These are phyloP conservation scores for Zaprionus nigranus DNA, from an alignment of 1,140 invertebrate species.

Conservation along the genomic window DNA sequence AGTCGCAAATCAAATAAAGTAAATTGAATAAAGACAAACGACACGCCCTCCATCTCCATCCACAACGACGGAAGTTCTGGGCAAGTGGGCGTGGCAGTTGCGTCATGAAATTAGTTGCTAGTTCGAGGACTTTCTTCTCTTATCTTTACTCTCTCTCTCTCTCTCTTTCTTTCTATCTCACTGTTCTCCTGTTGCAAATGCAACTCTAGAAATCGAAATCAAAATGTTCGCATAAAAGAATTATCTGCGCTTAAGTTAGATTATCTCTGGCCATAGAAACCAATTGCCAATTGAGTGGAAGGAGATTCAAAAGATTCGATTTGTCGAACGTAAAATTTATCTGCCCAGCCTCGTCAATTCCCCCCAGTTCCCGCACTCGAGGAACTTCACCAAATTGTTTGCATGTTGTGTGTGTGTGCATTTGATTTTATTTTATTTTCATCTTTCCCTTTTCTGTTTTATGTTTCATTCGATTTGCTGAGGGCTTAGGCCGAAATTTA, in stretches of 20 bases:
- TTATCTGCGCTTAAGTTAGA: constrained; percentile 81
- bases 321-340: constrained; percentile 68
- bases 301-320: constrained; percentile 66
- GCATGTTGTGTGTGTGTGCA: constrained; percentile 21
- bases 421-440: constrained; percentile 46
- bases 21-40: constrained; percentile 81
- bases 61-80: constrained; percentile 18
- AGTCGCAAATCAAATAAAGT: constrained; percentile 81
- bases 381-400: constrained; percentile 49
- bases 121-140: constrained; percentile 1
- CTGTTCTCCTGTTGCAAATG: constrained; percentile 50
- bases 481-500: constrained; percentile 48
- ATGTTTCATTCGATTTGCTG: constrained; percentile 70
- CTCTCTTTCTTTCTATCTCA: neutral
- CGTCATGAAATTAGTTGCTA: constrained; percentile 69
- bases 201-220: constrained; percentile 64
- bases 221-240: constrained; percentile 82
- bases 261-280: constrained; percentile 75
- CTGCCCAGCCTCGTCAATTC: constrained; percentile 21
- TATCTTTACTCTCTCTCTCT: neutral
- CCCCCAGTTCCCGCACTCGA: constrained; percentile 35
- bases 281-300: constrained; percentile 80
- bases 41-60: no score
- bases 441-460: constrained; percentile 46
- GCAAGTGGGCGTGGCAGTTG: constrained; percentile 49